These are phyloP conservation scores for Nestor notabilis DNA, from an alignment of 2,113 vertebrate species.

Conservation along the genomic window DNA sequence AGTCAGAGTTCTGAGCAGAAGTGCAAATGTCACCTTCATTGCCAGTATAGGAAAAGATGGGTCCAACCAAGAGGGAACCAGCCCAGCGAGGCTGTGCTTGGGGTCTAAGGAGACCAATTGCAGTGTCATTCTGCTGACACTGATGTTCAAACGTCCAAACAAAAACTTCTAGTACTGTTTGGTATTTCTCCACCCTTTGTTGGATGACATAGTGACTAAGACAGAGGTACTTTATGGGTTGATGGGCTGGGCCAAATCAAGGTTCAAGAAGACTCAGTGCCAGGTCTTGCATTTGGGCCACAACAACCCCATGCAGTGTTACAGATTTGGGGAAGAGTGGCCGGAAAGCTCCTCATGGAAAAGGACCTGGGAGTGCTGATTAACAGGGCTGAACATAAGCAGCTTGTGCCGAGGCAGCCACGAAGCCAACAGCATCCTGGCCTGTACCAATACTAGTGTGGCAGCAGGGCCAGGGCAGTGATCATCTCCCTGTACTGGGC, in stretches of 20 bases:
- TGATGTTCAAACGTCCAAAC: neutral
- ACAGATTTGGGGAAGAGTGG: neutral
- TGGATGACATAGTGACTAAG: neutral
- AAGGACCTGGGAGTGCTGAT: neutral
- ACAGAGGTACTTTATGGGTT: neutral
- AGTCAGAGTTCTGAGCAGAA: constrained; percentile 87
- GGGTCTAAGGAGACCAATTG: neutral
- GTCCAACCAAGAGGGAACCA: constrained; percentile 63
- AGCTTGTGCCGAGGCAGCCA: neutral
- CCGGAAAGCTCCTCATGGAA: neutral
- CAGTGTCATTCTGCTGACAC: neutral
- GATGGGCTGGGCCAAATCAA: neutral
- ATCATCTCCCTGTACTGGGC: neutral
- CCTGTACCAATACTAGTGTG: neutral
- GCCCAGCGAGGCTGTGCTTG: neutral
- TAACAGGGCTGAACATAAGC: neutral
- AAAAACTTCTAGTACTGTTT: neutral
- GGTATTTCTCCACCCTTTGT: neutral
- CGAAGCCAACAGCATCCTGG: neutral
- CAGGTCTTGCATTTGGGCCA: neutral
- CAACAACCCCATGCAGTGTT: neutral
- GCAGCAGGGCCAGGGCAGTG: neutral
- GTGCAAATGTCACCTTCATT: constrained; percentile 89
- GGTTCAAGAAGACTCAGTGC: neutral
- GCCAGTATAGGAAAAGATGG: constrained; percentile 92